Conservation (phyloP, 2,113 vertebrate genomes). For the Sminthopsis crassicaudata region DNA sequence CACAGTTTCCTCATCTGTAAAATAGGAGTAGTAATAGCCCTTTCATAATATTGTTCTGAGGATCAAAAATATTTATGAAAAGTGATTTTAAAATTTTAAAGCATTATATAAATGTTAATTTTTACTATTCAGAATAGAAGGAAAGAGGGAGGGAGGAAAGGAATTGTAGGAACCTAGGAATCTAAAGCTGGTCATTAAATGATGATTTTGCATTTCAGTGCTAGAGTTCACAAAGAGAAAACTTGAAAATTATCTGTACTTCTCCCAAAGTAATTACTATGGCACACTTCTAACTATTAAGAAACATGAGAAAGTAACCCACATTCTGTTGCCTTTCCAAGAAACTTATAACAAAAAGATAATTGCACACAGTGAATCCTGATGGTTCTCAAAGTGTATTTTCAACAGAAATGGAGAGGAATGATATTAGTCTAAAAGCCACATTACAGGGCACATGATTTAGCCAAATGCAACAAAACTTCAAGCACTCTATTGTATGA, state of each 20-base stretch:
- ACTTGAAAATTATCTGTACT: not conserved
- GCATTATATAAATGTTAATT: not conserved
- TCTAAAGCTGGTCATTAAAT: not conserved
- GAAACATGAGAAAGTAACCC: not conserved
- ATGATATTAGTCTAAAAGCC: not conserved
- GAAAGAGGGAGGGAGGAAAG: not conserved
- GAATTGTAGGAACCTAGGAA: not conserved
- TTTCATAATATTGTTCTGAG: not conserved
- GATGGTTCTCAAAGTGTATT: not conserved
- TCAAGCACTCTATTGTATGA: not conserved
- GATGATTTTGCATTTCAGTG: not conserved
- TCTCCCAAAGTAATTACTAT: not conserved
- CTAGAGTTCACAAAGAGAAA: not conserved
- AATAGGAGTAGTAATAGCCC: not conserved
- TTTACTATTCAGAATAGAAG: not conserved
- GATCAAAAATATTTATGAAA: not conserved
- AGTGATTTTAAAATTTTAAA: not conserved
- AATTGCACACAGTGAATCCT: not conserved
- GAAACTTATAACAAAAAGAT: not conserved
- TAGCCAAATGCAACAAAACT: not conserved
- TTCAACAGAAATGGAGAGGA: not conserved
- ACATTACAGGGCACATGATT: not conserved
- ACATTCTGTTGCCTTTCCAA: not conserved
- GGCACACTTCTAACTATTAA: not conserved
- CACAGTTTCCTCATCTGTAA: not conserved